A percentile compares a stretch with the other conserved stretches of the same genome.
These are phyloP conservation scores for Momotus momota DNA, from an alignment of 2,797 vertebrate genomes.

Conservation along the genomic window DNA sequence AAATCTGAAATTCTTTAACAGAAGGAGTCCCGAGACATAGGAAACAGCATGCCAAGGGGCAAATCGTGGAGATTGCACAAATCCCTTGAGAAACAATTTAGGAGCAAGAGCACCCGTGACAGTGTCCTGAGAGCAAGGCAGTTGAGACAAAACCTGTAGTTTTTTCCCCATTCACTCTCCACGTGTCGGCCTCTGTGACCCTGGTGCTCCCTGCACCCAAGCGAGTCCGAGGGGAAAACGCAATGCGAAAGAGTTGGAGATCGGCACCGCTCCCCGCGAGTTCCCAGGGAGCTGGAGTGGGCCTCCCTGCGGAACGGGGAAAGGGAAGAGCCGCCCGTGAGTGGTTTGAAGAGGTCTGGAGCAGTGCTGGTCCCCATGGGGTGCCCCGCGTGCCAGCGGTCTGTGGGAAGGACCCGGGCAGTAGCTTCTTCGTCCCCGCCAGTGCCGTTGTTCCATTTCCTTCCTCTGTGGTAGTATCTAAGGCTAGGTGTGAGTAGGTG, in stretches of 20 bases:
- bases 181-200: background rate
- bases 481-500: constrained; percentile 78
- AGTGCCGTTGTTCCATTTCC: constrained; percentile 71
- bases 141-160: constrained; percentile 37
- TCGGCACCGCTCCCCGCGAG: rapidly evolving
- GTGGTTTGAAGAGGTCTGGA: background rate
- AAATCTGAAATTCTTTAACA: background rate
- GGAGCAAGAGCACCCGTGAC: background rate
- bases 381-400: background rate
- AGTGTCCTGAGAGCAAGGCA: constrained; percentile 64
- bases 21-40: background rate
- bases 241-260: background rate
- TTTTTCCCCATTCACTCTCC: constrained; percentile 14
- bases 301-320: background rate
- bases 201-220: background rate
- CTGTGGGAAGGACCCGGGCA: background rate
- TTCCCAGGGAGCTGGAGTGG: background rate
- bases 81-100: background rate
- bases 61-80: background rate
- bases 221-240: background rate
- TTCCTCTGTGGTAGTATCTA: constrained; percentile 64
- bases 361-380: background rate
- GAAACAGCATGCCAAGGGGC: background rate
- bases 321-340: background rate
- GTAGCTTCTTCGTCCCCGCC: constrained; percentile 17